Percentiles rank a stretch among this genome's conserved stretches.
Conservation (phyloP, 92 coral and sea anemone species). For the Porites cylindrica region DNA sequence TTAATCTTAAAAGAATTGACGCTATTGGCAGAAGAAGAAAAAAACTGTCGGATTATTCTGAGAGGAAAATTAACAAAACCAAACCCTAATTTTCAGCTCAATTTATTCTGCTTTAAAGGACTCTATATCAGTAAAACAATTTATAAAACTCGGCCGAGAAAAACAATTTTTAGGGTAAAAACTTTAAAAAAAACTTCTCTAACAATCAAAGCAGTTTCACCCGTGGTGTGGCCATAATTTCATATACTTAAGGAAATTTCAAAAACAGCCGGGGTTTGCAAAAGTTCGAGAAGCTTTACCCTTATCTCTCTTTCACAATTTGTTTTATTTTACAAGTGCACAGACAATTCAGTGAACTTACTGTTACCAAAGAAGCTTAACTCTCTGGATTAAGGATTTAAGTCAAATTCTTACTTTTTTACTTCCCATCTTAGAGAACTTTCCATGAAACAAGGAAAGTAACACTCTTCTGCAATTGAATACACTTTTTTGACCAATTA, state of each 20-base stretch:
- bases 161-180: no score
- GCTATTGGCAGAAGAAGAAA: neutral
- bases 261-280: no score
- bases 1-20: neutral
- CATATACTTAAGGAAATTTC: no score
- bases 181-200: no score
- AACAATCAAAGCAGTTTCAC: no score
- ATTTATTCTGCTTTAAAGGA: neutral
- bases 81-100: neutral
- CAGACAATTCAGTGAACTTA: neutral
- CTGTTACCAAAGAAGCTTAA: neutral
- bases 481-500: no score
- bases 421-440: neutral
- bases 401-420: neutral
- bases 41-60: neutral
- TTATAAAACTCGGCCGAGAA: neutral
- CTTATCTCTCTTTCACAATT: neutral
- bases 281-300: neutral
- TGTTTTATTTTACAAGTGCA: neutral
- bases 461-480: no score
- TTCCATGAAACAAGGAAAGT: no score
- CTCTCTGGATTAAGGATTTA: constrained; percentile 1
- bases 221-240: no score
- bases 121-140: neutral
- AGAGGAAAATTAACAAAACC: neutral